phyloP scores from a whole-genome alignment of 2,113 vertebrate genomes.

The Lutjanus erythropterus region DNA sequence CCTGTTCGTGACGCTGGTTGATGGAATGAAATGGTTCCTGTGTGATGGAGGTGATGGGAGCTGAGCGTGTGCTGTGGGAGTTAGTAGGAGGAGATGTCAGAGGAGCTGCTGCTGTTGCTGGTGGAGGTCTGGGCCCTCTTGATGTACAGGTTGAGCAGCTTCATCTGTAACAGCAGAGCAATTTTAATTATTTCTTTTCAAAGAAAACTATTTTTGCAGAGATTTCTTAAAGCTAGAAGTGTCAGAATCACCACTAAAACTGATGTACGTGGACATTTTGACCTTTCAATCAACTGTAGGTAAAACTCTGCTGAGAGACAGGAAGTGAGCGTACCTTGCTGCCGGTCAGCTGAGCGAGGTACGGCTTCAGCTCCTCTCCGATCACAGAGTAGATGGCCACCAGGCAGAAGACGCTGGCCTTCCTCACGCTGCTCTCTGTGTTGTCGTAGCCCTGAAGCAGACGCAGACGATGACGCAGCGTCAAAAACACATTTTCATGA shows the following conservation, averaged over 20 bases:
- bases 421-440: slow-evolving; percentile 96
- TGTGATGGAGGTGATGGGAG: background rate
- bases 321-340: slow-evolving; percentile 88
- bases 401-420: slow-evolving; percentile 97
- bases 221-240: no score
- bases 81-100: slow-evolving; percentile 95
- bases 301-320: background rate
- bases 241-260: no score
- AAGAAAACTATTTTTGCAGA: no score
- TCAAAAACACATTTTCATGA: background rate
- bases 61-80: background rate
- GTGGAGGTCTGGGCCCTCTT: slow-evolving; percentile 96
- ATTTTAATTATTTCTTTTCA: no score
- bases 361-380: slow-evolving; percentile 96
- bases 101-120: slow-evolving; percentile 98
- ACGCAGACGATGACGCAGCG: background rate
- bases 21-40: background rate
- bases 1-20: background rate
- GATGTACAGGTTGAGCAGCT: slow-evolving; percentile 97
- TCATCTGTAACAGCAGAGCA: slow-evolving; percentile 88
- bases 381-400: slow-evolving; percentile 98
- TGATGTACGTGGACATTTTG: no score
- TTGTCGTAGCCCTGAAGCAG: slow-evolving; percentile 95
- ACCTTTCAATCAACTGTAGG: no score
- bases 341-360: slow-evolving; percentile 95